phyloP scores from a whole-genome alignment of 1,140 invertebrate species.

The Apis florea region DNA sequence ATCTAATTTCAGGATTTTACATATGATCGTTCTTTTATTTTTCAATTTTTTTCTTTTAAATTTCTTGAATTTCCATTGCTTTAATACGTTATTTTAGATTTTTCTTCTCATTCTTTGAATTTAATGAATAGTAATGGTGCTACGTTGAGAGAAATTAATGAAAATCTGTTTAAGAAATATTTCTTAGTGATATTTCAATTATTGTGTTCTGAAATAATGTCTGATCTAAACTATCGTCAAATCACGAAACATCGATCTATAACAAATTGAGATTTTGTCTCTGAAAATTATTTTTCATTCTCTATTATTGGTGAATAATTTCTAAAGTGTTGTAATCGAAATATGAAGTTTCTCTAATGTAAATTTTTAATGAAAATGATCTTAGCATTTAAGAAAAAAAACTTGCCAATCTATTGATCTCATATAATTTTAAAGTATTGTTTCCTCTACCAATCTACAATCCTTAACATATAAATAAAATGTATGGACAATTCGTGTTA shows the following conservation, averaged over 20 bases:
- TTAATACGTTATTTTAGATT: too few species aligned
- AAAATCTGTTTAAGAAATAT: background rate
- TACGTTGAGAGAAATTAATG: background rate
- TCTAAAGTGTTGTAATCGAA: slow-evolving; percentile 6
- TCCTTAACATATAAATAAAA: background rate
- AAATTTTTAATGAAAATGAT: background rate
- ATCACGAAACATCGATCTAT: background rate
- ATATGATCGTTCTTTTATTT: too few species aligned
- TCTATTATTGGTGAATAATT: background rate
- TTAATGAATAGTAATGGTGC: background rate
- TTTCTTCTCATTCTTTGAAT: too few species aligned
- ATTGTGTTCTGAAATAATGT: slow-evolving; percentile 14
- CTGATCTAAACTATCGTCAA: background rate
- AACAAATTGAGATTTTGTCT: background rate
- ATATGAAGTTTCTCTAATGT: background rate
- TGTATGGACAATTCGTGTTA: background rate
- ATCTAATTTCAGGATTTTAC: too few species aligned
- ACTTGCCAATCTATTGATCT: background rate
- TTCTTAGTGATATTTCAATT: slow-evolving; percentile 3
- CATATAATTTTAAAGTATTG: background rate
- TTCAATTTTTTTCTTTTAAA: too few species aligned
- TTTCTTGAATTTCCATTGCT: too few species aligned
- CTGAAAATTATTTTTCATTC: background rate
- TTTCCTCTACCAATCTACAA: too few species aligned
- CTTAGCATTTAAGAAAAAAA: too few species aligned